Evolutionary conservation across 2,888 invertebrate species (phyloP).

Genomic region (Liposcelis brunnea): DNA sequence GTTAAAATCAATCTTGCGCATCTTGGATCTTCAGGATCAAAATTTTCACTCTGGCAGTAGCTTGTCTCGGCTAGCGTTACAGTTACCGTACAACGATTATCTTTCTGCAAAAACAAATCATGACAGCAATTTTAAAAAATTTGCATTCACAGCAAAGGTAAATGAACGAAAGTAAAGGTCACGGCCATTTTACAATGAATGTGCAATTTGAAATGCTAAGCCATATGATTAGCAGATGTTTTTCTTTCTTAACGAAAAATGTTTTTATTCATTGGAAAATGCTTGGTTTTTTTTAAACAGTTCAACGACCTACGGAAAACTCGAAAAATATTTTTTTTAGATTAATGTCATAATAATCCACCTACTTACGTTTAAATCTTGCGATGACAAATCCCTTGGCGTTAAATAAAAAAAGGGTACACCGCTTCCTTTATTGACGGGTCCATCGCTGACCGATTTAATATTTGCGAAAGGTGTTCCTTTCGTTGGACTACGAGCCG

Average conservation of each 20-base stretch:
- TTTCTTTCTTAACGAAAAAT: no score
- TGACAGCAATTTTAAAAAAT: slow-evolving; percentile 3
- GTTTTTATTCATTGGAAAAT: no score
- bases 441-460: slow-evolving; percentile 22
- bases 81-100: slow-evolving; percentile 19
- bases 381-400: slow-evolving; percentile 20
- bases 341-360: no score
- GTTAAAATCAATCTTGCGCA: slow-evolving; percentile 23
- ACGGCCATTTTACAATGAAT: no score
- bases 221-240: no score
- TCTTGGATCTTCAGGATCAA: slow-evolving; percentile 21
- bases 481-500: slow-evolving; percentile 17
- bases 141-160: no score
- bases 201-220: no score
- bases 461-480: slow-evolving; percentile 22
- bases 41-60: slow-evolving; percentile 16
- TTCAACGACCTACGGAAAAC: no score
- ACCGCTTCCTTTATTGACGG: slow-evolving; percentile 20
- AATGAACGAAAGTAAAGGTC: no score
- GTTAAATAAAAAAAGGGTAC: slow-evolving; percentile 24
- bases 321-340: no score
- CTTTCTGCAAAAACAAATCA: slow-evolving; percentile 6
- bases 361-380: slow-evolving; percentile 20
- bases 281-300: no score
- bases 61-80: slow-evolving; percentile 22